These are phyloP conservation scores for Drosophila melanosoma DNA, from an alignment of 2,888 invertebrate species.

Conservation along the genomic window DNA sequence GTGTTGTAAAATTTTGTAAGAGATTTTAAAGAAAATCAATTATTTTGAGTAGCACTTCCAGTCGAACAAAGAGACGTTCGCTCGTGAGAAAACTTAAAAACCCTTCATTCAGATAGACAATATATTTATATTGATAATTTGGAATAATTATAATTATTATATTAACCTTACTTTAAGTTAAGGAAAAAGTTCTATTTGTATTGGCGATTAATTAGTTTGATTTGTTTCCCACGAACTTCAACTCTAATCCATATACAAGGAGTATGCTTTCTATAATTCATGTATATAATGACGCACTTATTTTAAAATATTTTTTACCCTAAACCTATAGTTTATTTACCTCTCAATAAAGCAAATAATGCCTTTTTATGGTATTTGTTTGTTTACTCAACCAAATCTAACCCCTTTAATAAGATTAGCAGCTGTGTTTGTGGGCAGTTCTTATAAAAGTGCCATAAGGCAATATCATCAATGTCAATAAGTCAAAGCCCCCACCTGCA, in stretches of 20 bases:
- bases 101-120: not conserved
- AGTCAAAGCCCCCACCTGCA: conserved; percentile 55
- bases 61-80: not conserved
- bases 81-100: no score
- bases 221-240: not conserved
- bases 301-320: not conserved
- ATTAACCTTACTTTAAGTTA: no score
- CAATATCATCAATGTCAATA: conserved; percentile 38
- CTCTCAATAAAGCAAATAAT: conserved; percentile 23
- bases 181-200: not conserved
- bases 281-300: not conserved
- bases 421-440: conserved; percentile 38
- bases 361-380: conserved; percentile 22
- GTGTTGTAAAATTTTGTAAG: conserved; percentile 23
- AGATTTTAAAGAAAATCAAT: conserved; percentile 24
- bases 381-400: conserved; percentile 28
- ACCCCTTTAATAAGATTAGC: conserved; percentile 18
- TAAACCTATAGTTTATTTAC: not conserved
- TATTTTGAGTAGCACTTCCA: not conserved
- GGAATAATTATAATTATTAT: not conserved
- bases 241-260: not conserved
- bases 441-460: conserved; percentile 28
- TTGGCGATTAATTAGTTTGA: not conserved
- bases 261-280: not conserved
- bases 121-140: not conserved